Conservation (phyloP, 2,113 vertebrate species). For the Pollachius pollachius region DNA sequence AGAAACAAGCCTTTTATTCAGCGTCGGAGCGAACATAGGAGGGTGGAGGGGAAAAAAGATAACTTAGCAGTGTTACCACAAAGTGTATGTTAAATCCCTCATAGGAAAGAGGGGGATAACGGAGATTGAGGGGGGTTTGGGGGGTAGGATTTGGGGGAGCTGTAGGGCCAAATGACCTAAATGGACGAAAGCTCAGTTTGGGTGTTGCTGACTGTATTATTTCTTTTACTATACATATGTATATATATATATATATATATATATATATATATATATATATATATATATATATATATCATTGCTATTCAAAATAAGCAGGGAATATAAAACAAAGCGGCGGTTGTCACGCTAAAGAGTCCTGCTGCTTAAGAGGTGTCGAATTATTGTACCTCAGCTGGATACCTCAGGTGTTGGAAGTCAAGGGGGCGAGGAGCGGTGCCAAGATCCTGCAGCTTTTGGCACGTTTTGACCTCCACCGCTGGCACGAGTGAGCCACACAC, state of each 20-base stretch:
- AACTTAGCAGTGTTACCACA: conserved; percentile 79
- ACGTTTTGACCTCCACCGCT: conserved; percentile 72
- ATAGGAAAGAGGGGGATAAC: conserved; percentile 73
- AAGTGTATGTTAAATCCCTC: conserved; percentile 80
- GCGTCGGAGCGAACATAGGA: conserved; percentile 33
- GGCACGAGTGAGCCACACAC: conserved; percentile 60
- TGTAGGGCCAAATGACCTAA: conserved; percentile 70
- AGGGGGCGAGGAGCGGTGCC: conserved; percentile 63
- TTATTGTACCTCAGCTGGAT: conserved; percentile 86
- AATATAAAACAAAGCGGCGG: conserved; percentile 78
- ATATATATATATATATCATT: conserved; percentile 48
- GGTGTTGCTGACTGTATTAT: conserved; percentile 82
- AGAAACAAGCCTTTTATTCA: conserved; percentile 79
- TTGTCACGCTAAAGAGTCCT: conserved; percentile 78
- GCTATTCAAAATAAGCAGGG: conserved; percentile 67
- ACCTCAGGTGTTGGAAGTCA: conserved; percentile 64
- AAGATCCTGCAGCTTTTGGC: conserved; percentile 79
- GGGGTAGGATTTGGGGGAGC: neutral
- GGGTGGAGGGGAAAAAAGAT: conserved; percentile 74
- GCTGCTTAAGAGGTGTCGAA: conserved; percentile 82
- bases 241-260: no score
- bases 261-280: no score
- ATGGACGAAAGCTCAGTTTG: conserved; percentile 73
- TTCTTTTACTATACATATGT: no score
- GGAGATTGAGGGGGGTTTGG: conserved; percentile 60